Evolutionary conservation across 2,888 invertebrate species (phyloP), one percentile per base, ranked within the genome.

Genomic region (Torymus tubicola): DNA sequence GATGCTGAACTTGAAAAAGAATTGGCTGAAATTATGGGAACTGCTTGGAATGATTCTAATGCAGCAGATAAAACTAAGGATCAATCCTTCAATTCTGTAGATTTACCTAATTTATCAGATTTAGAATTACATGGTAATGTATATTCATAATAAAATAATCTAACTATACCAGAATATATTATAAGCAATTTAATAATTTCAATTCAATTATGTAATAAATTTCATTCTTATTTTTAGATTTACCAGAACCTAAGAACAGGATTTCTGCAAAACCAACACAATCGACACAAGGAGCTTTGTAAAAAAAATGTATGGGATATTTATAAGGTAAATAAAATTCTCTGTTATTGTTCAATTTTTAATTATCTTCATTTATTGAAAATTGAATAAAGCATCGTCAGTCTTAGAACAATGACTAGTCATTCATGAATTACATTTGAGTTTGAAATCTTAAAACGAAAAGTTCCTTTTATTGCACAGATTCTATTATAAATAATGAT

Each of bases 1-100:
- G 93, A 94, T 31, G 89, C 92, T 0, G 95, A 95, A 64, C 88
- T 95, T 16, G 96, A 96, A 87, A 91, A 93, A 10, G 95, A 95
- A 88, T 88, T 95, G 61, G 92, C 91, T 50, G 94, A 94, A 52
- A 87, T 96, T 50, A 87, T 96, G 68, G 81, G 81, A 75, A 61
- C 53, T 8, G 61, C 55, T 24, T 57, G 72, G 8, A 24, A 31
- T 31, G 65, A 74, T 64, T 52, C 76, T 69, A 63, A 31, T 53
- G 67, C 50, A 31, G 11, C 24, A 18, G 72, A 53, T 12, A 78
- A 76, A 12, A 68, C 8, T 8, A 67, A 77, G 12, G 55, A 74
- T 65, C 12, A 70, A 70, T 78, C 83, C 63, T 68, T 61, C 5
- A 55, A 79, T 73, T 73, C 69, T 24, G 65, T 84, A 8, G 83